Conservation (phyloP, 2,888 invertebrate species). For the Metallyticus violacea region DNA sequence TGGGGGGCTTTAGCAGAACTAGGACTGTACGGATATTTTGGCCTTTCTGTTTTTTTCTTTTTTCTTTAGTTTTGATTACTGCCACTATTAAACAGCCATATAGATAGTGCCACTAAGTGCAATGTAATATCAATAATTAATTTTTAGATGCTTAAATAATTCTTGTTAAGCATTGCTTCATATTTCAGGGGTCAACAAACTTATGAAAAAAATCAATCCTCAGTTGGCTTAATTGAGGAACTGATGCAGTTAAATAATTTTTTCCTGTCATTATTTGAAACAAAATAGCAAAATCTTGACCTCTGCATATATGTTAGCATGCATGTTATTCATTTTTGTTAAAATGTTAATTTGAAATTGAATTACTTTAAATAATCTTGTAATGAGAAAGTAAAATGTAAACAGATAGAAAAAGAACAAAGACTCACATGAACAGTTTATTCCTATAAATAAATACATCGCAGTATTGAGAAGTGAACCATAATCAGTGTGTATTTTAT, state of each 20-base stretch:
- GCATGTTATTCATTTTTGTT: background rate
- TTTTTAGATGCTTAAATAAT: background rate
- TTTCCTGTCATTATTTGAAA: background rate
- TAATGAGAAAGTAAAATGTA: background rate
- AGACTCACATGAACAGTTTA: background rate
- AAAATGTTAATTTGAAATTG: background rate
- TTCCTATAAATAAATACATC: background rate
- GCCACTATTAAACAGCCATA: background rate
- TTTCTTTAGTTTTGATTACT: background rate
- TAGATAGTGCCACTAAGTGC: no score
- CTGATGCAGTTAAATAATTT: background rate
- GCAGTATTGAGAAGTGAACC: background rate
- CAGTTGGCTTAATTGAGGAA: background rate
- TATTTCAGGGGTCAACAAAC: background rate
- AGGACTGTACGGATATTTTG: background rate
- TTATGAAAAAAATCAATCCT: background rate
- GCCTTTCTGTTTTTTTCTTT: background rate
- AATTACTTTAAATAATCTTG: background rate
- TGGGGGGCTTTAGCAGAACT: no score
- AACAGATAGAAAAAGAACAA: background rate
- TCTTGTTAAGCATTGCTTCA: background rate
- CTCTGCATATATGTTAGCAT: background rate
- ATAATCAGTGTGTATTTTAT: background rate
- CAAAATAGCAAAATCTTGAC: background rate
- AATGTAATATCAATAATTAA: background rate